Evolutionary conservation across 2,888 invertebrate species (phyloP), one percentile per base, ranked within the genome.

Genomic region (Cremastinae sp.): DNA sequence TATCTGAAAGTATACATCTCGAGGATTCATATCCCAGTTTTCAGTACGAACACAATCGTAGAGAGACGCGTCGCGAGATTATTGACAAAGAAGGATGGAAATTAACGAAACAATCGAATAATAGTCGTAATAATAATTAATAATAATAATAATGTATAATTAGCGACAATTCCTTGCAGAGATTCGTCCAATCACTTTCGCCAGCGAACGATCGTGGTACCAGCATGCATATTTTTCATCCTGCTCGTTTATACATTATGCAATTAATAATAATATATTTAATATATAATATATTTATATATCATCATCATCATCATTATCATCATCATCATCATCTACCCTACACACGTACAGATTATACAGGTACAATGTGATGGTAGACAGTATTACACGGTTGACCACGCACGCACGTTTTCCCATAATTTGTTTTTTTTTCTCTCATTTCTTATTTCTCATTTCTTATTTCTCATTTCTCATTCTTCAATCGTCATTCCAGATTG

Each of bases 1-100:
- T 87, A 87, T 87, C 84, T 85, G 84, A 88, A 86, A 86, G 85
- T 86, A 84, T 86, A 84, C 84, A 87, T 87, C 84, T 85, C 83
- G 77, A 84, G 81, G 84, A 85, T 71, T 62, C 62, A 14, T 14
- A 38, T 45, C 8, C 49, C 16, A 65, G 58, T 16, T 10, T 56
- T 34, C n/a, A n/a, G n/a, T 38, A 71, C 61, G 20, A 71, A 64
- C 64, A 64, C 47, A 69, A 53, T 65, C 28, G 64, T 49, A 51
- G 49, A 34, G 51, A 53, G 12, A 36, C 41, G 53, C 28, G 51
- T 43, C 41, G 22, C 28, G 22, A 16, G n/a, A 62, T 34, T 49
- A 5, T 28, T 28, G 38, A 8, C 18, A 47, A 12, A 34, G 22
- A 51, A n/a, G n/a, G n/a, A n/a, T n/a, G n/a, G n/a, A n/a, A 10